Evolutionary conservation across 2,888 invertebrate genomes (phyloP).

Genomic region (Serripes groenlandicus): DNA sequence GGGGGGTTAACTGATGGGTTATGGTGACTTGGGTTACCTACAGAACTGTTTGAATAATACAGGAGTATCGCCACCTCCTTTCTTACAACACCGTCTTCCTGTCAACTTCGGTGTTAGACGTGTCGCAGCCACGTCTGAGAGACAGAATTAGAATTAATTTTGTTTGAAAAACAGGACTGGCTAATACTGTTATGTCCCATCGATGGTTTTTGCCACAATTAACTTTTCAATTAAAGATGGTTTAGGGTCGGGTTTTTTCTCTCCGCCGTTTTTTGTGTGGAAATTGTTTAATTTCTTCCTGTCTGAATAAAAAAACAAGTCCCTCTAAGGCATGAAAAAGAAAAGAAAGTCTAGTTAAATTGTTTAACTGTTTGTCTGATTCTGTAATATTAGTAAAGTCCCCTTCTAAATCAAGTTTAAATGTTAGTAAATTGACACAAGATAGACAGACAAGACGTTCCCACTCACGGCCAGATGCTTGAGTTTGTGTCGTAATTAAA

Average conservation of each 20-base stretch:
- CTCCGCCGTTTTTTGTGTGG: not conserved
- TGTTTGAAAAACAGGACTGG: constrained; percentile 27
- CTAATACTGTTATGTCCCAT: constrained; percentile 26
- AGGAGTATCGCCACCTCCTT: constrained; percentile 27
- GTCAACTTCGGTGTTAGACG: constrained; percentile 22
- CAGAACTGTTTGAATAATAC: constrained; percentile 26
- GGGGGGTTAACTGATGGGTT: too few relatives aligned
- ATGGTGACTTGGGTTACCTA: constrained; percentile 8
- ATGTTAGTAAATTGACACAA: constrained; percentile 60
- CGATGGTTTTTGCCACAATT: constrained; percentile 28
- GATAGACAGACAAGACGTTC: constrained; percentile 61
- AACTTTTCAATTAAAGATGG: constrained; percentile 17
- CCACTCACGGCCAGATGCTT: constrained; percentile 49
- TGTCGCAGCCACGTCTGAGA: constrained; percentile 10
- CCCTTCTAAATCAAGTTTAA: constrained; percentile 52
- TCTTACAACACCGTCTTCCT: constrained; percentile 2
- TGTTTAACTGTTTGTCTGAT: constrained; percentile 40
- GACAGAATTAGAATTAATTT: constrained; percentile 33
- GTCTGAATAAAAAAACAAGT: too few relatives aligned
- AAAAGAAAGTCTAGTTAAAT: too few relatives aligned
- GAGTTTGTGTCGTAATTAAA: constrained; percentile 60
- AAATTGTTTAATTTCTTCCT: not conserved
- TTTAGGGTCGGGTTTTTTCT: not conserved
- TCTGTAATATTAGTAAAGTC: constrained; percentile 51
- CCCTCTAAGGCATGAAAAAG: too few relatives aligned